Percentiles rank a stretch among this genome's conserved stretches.
These are phyloP conservation scores for Lepus europaeus DNA, from an alignment of 2,113 vertebrate species.

Conservation along the genomic window DNA sequence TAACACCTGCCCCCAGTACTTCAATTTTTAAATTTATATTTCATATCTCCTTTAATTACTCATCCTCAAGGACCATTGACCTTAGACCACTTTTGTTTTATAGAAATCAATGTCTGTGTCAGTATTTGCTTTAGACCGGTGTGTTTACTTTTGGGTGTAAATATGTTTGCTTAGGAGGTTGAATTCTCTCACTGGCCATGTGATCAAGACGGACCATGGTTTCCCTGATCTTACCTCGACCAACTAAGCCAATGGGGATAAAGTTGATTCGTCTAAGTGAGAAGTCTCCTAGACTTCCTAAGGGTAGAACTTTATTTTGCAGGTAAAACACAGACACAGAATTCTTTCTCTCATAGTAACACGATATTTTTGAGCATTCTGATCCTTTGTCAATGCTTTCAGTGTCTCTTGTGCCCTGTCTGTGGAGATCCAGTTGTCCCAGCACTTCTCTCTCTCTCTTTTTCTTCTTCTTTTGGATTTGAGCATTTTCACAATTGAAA, in stretches of 20 bases:
- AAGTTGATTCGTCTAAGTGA: neutral
- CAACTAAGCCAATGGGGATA: neutral
- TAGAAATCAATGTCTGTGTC: neutral
- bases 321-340: neutral
- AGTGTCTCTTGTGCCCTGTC: neutral
- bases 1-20: neutral
- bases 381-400: neutral
- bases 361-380: neutral
- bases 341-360: neutral
- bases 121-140: conserved; percentile 25
- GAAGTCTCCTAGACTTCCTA: neutral
- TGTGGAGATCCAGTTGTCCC: neutral
- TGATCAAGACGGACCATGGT: neutral
- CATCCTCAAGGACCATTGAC: neutral
- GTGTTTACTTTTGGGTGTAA: neutral
- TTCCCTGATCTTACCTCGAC: neutral
- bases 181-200: neutral
- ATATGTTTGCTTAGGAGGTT: conserved; percentile 12
- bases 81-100: neutral
- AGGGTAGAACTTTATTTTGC: neutral
- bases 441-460: neutral
- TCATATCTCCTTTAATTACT: neutral
- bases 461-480: neutral
- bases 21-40: neutral
- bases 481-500: conserved; percentile 13